Conservation (phyloP, 35 echinoderm and acorn worm genomes). For the Ophiothrix spiculata region DNA sequence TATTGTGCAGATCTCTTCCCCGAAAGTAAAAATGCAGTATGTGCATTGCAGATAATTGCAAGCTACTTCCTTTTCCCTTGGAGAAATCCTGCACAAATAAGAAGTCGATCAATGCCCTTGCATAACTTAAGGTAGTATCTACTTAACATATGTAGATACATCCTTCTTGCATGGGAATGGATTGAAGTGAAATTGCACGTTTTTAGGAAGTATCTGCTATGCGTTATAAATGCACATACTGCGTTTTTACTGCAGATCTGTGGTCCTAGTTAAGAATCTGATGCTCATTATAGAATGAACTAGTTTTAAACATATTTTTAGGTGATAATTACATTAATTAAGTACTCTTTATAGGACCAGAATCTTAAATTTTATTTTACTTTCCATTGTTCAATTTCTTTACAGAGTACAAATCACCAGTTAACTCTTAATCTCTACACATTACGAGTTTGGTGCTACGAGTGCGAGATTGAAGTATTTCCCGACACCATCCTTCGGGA, state of each 20-base stretch:
- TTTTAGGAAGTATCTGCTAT: too few species aligned
- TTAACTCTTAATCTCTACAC: slow-evolving; percentile 75
- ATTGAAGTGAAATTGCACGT: too few species aligned
- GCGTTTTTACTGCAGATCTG: too few species aligned
- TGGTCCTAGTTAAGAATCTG: not conserved
- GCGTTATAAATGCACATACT: too few species aligned
- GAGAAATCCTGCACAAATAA: too few species aligned
- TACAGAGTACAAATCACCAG: slow-evolving; percentile 42
- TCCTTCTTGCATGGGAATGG: too few species aligned
- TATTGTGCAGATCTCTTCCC: not conserved
- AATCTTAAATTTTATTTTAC: not conserved
- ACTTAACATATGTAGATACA: too few species aligned
- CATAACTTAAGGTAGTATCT: too few species aligned
- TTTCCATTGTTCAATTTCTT: not conserved
- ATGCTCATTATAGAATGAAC: not conserved
- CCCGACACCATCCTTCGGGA: slow-evolving; percentile 36
- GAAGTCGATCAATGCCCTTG: too few species aligned
- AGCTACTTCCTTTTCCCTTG: too few species aligned
- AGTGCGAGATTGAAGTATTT: slow-evolving; percentile 75
- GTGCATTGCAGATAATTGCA: too few species aligned
- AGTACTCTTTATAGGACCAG: not conserved
- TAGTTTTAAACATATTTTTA: not conserved
- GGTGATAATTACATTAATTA: not conserved
- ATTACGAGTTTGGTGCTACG: slow-evolving; percentile 73
- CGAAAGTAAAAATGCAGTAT: too few species aligned